A percentile compares a stretch with the other conserved stretches of the same genome.
Conservation (phyloP, 2,888 invertebrate species). For the Limenitis camilla region DNA sequence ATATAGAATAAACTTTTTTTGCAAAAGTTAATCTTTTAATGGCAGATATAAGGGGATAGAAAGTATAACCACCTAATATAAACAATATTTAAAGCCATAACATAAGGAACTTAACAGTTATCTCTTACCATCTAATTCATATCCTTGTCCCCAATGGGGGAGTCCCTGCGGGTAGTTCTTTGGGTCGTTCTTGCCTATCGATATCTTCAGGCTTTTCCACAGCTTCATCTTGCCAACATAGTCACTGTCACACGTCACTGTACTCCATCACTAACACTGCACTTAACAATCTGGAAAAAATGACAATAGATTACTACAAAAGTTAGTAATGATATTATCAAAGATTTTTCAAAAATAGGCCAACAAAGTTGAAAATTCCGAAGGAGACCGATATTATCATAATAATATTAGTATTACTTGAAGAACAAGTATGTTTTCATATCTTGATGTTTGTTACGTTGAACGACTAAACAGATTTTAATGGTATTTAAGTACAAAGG, state of each 20-base stretch:
- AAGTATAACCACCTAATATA: too few relatives aligned
- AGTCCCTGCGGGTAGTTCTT: constrained; percentile 56
- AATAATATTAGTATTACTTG: too few relatives aligned
- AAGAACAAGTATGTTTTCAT: too few relatives aligned
- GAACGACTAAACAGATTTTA: too few relatives aligned
- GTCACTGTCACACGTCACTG: constrained; percentile 28
- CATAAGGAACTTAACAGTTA: background rate
- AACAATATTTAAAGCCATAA: too few relatives aligned
- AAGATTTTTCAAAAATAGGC: background rate
- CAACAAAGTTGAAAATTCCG: too few relatives aligned
- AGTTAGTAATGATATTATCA: background rate
- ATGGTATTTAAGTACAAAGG: too few relatives aligned
- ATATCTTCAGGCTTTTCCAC: constrained; percentile 70
- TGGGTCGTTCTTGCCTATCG: constrained; percentile 61
- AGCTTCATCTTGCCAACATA: constrained; percentile 70
- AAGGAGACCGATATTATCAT: too few relatives aligned
- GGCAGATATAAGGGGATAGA: too few relatives aligned
- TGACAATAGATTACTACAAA: background rate
- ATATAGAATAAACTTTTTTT: too few relatives aligned
- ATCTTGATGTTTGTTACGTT: too few relatives aligned
- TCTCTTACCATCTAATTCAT: constrained; percentile 58
- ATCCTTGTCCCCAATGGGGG: constrained; percentile 65
- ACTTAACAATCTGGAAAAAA: constrained; percentile 21
- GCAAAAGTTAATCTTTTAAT: too few relatives aligned
- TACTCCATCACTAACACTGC: constrained; percentile 19